Conservation (phyloP, 2,888 invertebrate species). For the Idaea biselata region DNA sequence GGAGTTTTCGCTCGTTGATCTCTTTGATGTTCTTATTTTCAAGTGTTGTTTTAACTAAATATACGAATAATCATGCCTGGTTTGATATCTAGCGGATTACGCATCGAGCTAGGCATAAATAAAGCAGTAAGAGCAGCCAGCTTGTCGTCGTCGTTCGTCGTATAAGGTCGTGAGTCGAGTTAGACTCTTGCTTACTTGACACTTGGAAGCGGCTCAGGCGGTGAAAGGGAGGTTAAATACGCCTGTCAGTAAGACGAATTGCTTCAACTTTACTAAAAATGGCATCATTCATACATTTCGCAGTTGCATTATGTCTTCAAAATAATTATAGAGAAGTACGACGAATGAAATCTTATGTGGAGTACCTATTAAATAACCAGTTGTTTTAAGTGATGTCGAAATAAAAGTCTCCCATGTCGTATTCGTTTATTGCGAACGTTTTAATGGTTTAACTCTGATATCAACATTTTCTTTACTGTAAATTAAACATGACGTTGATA, state of each 20-base stretch:
- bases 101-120: constrained; percentile 22
- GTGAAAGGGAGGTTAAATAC: constrained; percentile 77
- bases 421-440: neutral
- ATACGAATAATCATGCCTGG: constrained; percentile 4
- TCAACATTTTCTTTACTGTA: neutral
- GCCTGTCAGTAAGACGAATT: constrained; percentile 65
- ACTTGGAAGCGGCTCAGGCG: constrained; percentile 32
- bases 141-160: constrained; percentile 50
- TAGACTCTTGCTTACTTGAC: constrained; percentile 22
- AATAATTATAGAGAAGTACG: constrained; percentile 48
- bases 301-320: constrained; percentile 63
- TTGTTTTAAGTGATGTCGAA: neutral
- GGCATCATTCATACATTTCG: constrained; percentile 74
- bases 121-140: constrained; percentile 49
- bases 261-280: constrained; percentile 75
- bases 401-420: neutral
- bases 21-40: constrained; percentile 7
- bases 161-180: constrained; percentile 22
- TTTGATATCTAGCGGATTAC: constrained; percentile 16
- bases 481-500: no score
- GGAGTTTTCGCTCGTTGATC: constrained; percentile 13
- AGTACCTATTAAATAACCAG: neutral
- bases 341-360: constrained; percentile 26
- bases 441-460: neutral
- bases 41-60: constrained; percentile 6